Base-by-base conservation (phyloP, 2,797 vertebrate species). In the Enteromius unitaeniatus region DNA sequence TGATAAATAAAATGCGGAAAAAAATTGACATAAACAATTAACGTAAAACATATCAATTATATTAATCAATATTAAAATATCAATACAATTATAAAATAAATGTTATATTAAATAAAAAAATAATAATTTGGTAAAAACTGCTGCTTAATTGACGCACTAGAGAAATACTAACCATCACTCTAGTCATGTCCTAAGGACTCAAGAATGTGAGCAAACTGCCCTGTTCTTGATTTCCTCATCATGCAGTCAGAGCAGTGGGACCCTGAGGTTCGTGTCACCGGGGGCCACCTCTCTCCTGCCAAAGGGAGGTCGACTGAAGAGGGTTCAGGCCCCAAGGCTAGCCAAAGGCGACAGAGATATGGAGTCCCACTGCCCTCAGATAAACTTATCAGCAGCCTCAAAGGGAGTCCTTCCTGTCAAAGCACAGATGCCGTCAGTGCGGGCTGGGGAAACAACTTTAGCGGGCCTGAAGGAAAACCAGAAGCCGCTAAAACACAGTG, bases 361-460 rank as follows among this genome's bases (percentile, higher is more conserved):
- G 86, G 88, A 86, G 75, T 91, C 88, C 82, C 78, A 51, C 87
- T 89, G 86, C 85, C 90, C 72, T 78, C 77, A 91, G 79, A 89
- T 85, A 90, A 92, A 91, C 85, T 92, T 88, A 91, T 84, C 89
- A 77, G 68, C 73, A 88, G 81, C 81, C 86, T 87, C 86, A 31
- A 78, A 85, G 72, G 85, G 70, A 82, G 68, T 73, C 85, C 75
- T 78, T 84, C 85, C 84, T 79, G 89, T 86, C 87, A 91, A 89
- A 91, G 81, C 84, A 83, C 86, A 83, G 82, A 88, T 85, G 86
- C 49, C 86, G 53, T 75, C 85, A 88, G 86, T 80, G 84, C 80
- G 83, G 86, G 85, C 70, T 87, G 23, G 84, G 84, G 89, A 85
- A 65, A 78, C 78, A 70, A 82, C 74, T 84, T 76, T 77, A 82